Conservation (phyloP, 2,888 invertebrate species). For the Cephus pygmeus region DNA sequence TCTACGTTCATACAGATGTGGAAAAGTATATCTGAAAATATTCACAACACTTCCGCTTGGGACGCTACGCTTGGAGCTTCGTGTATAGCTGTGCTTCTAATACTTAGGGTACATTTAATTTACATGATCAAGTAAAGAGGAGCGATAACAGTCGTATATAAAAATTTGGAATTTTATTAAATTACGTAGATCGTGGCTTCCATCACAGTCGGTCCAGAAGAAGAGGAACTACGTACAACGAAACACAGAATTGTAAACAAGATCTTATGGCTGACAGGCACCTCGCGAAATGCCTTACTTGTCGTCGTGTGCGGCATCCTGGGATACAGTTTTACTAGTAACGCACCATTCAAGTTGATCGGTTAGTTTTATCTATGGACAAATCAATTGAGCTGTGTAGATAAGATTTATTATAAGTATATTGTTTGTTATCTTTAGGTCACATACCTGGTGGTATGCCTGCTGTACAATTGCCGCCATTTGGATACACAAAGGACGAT, state of each 20-base stretch:
- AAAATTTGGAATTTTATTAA: constrained; percentile 16
- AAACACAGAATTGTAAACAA: constrained; percentile 74
- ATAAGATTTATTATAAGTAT: not conserved
- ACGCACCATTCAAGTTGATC: constrained; percentile 76
- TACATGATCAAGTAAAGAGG: not conserved
- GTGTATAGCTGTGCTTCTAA: constrained; percentile 80
- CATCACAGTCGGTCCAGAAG: constrained; percentile 72
- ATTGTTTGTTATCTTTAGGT: constrained; percentile 64
- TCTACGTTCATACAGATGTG: constrained; percentile 83
- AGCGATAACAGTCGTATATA: not conserved
- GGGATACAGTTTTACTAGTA: constrained; percentile 73
- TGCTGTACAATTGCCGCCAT: constrained; percentile 73
- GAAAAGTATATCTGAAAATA: constrained; percentile 77
- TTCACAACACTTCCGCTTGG: constrained; percentile 74
- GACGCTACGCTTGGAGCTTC: constrained; percentile 81
- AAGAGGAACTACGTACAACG: constrained; percentile 68
- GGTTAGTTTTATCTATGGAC: constrained; percentile 65
- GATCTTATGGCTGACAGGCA: constrained; percentile 80
- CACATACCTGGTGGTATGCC: constrained; percentile 83
- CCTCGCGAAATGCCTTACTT: constrained; percentile 85
- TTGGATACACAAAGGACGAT: constrained; percentile 73
- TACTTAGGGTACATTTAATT: constrained; percentile 76
- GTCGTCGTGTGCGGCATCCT: constrained; percentile 81
- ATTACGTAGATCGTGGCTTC: constrained; percentile 73
- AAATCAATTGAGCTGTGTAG: not conserved